Conservation (phyloP, 2,888 invertebrate genomes). For the Gastracanthus pulcherrimus region DNA sequence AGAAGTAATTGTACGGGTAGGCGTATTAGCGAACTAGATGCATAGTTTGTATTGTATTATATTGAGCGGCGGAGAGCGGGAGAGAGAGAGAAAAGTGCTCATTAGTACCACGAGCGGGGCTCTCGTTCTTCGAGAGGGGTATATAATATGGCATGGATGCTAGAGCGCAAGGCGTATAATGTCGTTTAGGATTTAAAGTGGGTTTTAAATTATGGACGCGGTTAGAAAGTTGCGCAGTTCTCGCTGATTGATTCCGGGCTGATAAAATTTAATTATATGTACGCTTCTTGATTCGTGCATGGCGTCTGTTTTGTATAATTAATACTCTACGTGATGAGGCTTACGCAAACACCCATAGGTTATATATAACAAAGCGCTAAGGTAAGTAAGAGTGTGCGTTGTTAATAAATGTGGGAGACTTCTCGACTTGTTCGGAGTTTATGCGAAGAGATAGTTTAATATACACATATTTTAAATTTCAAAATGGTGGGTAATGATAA, state of each 20-base stretch:
- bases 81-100: constrained; percentile 27
- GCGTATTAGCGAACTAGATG: constrained; percentile 46
- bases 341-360: no score
- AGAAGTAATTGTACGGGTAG: constrained; percentile 27
- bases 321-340: background rate
- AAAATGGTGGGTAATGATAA: background rate
- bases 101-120: background rate
- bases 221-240: background rate
- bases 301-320: background rate
- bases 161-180: background rate
- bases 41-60: constrained; percentile 39
- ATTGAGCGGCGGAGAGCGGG: constrained; percentile 6
- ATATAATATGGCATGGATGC: no score
- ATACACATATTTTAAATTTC: no score
- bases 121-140: no score
- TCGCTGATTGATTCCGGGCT: background rate
- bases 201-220: background rate
- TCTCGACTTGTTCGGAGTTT: background rate
- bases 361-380: no score
- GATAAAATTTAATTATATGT: constrained; percentile 3
- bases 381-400: no score
- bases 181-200: background rate
- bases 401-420: no score
- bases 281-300: background rate
- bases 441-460: no score